Conservation (phyloP, 2,888 invertebrate genomes). For the Napeogenes inachia region DNA sequence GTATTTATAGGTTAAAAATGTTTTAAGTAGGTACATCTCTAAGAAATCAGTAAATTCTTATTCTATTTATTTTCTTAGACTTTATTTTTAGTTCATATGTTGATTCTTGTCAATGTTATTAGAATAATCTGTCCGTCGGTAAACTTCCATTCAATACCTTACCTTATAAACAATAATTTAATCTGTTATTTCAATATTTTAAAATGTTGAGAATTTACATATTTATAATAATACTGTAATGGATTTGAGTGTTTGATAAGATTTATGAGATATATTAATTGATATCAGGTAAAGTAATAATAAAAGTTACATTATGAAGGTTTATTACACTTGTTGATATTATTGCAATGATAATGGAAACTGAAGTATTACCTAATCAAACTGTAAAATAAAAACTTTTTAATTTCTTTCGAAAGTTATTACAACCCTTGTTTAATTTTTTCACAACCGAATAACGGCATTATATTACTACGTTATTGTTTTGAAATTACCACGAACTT, state of each 20-base stretch:
- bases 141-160: background rate
- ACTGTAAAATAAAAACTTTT: constrained; percentile 12
- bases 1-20: too few relatives aligned
- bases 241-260: background rate
- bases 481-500: constrained; percentile 14
- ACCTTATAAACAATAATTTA: too few relatives aligned
- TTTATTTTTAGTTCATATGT: background rate
- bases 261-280: constrained; percentile 5
- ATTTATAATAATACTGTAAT: too few relatives aligned
- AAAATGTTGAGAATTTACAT: too few relatives aligned
- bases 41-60: background rate
- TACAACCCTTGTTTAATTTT: constrained; percentile 23
- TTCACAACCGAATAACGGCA: constrained; percentile 15
- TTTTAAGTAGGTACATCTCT: too few relatives aligned
- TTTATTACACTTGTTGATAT: background rate
- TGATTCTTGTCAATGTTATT: background rate
- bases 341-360: constrained; percentile 38
- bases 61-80: background rate
- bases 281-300: background rate
- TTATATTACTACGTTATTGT: constrained; percentile 20
- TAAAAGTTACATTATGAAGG: background rate
- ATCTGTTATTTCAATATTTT: too few relatives aligned
- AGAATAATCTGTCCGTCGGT: background rate
- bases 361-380: constrained; percentile 8
- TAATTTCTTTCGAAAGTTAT: constrained; percentile 25